These are phyloP conservation scores for Chelonoidis abingdonii DNA, from an alignment of 2,113 vertebrate genomes.

Conservation along the genomic window DNA sequence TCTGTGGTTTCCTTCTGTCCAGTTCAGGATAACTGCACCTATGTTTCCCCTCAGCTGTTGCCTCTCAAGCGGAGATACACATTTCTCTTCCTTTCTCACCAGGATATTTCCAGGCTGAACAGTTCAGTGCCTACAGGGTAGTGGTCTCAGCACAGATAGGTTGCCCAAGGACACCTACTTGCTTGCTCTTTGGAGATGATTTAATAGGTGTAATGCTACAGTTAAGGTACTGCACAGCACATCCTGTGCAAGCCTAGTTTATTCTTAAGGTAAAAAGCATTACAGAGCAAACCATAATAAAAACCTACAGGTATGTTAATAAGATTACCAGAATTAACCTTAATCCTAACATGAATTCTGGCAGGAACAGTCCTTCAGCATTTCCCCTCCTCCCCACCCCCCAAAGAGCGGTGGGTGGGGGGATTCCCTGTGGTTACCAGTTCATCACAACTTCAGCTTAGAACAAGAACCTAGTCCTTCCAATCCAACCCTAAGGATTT, in stretches of 20 bases:
- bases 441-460: neutral
- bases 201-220: neutral
- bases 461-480: neutral
- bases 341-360: neutral
- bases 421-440: neutral
- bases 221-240: neutral
- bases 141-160: neutral
- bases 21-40: too few species aligned
- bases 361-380: neutral
- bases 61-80: neutral
- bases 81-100: neutral
- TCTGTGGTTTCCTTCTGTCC: too few species aligned
- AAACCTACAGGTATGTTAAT: neutral
- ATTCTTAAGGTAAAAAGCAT: neutral
- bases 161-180: neutral
- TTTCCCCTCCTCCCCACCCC: rapidly evolving
- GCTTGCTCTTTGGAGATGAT: neutral
- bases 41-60: neutral
- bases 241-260: neutral
- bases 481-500: too few species aligned
- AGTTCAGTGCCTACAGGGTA: neutral
- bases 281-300: neutral
- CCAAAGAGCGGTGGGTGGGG: neutral
- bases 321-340: neutral
- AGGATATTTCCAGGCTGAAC: neutral